Percentiles rank a stretch among this genome's conserved stretches.
Evolutionary conservation across 2,113 vertebrate species (phyloP).

Genomic region (Orcinus orca): DNA sequence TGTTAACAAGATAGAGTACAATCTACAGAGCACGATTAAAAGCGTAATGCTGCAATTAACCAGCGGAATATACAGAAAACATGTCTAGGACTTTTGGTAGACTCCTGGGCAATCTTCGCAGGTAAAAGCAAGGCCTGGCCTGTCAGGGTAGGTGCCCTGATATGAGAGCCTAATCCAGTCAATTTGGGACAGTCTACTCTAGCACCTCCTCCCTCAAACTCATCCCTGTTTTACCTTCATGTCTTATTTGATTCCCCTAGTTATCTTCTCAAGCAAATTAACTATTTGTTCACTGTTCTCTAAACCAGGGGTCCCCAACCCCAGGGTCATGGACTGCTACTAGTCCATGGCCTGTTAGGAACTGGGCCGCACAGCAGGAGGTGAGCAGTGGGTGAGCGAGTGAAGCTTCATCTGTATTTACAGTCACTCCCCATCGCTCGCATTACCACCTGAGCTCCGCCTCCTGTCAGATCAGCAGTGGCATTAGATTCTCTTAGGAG

Average conservation of each 20-base stretch:
- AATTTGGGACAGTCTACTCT: not conserved
- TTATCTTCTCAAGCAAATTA: constrained; percentile 1
- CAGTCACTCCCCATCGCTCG: no score
- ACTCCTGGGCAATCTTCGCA: constrained; percentile 13
- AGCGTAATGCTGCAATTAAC: not conserved
- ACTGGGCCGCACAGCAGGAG: no score
- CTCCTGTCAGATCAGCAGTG: no score
- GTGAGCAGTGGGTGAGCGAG: no score
- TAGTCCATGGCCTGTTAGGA: no score
- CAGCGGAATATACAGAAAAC: not conserved
- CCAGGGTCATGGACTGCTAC: no score
- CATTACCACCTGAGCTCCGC: no score
- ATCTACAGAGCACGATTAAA: constrained; percentile 39
- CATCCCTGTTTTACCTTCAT: not conserved
- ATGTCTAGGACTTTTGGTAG: not conserved
- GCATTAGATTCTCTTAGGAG: no score
- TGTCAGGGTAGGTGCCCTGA: not conserved
- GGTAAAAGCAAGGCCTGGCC: not conserved
- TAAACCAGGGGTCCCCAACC: not conserved
- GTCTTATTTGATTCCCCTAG: not conserved
- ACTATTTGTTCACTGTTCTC: not conserved
- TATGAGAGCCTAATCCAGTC: not conserved
- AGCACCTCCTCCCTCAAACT: not conserved
- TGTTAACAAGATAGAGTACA: not conserved
- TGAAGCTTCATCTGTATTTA: no score